phyloP scores from a whole-genome alignment of 2,113 vertebrate species.

The Ammodytes marinus region DNA sequence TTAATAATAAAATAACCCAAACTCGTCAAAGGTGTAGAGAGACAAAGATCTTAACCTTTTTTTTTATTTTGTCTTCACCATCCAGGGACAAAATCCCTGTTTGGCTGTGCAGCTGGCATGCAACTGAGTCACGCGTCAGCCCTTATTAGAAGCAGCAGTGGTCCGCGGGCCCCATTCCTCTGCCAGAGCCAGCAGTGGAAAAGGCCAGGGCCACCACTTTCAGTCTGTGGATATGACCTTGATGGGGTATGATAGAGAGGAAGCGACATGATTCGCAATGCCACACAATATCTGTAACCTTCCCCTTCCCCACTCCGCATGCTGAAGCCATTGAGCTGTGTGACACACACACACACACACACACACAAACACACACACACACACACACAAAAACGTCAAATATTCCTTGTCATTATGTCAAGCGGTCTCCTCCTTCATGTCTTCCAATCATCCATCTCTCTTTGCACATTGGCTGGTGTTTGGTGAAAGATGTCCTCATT shows the following conservation, averaged over 20 bases:
- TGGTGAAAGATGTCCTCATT: constrained; percentile 49
- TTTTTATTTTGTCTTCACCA: constrained; percentile 75
- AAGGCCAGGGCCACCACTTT: constrained; percentile 82
- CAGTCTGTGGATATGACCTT: constrained; percentile 84
- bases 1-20: constrained; percentile 65
- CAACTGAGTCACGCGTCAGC: constrained; percentile 87
- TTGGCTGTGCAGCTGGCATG: constrained; percentile 82
- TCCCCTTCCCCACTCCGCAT: constrained; percentile 63
- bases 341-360: constrained; percentile 50
- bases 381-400: constrained; percentile 50
- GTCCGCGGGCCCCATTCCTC: constrained; percentile 79
- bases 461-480: constrained; percentile 62
- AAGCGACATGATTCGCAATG: constrained; percentile 79
- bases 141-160: constrained; percentile 85
- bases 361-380: constrained; percentile 40
- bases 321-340: constrained; percentile 71
- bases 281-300: constrained; percentile 82
- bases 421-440: constrained; percentile 63
- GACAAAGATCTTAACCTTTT: constrained; percentile 82
- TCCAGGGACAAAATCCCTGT: constrained; percentile 82
- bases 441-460: constrained; percentile 67
- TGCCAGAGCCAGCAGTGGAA: constrained; percentile 81
- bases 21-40: constrained; percentile 72
- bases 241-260: constrained; percentile 82
- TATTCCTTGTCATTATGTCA: constrained; percentile 68